Percentiles rank a stretch among this genome's conserved stretches.
Conservation (phyloP, 2,113 vertebrate genomes). For the Equus quagga region DNA sequence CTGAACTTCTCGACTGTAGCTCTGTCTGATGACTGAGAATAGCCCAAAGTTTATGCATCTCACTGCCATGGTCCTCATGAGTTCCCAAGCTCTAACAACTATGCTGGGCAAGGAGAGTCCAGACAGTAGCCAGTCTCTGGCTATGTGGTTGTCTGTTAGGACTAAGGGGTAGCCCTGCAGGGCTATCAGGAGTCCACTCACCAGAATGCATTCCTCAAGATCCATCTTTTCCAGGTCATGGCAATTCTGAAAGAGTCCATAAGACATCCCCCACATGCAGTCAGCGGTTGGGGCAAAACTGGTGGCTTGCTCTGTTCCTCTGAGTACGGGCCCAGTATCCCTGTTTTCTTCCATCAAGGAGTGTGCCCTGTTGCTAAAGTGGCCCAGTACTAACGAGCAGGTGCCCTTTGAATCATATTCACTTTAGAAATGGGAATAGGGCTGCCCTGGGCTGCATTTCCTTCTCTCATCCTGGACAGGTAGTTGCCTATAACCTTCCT, state of each 20-base stretch:
- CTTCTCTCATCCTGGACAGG: background rate
- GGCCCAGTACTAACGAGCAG: background rate
- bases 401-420: background rate
- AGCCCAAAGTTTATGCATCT: fast-evolving
- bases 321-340: background rate
- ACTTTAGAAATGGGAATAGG: background rate
- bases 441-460: background rate
- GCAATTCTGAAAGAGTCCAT: conserved; percentile 90
- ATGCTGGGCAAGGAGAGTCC: fast-evolving
- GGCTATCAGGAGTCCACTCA: conserved; percentile 83
- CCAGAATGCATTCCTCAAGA: conserved; percentile 96
- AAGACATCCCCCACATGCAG: conserved; percentile 12
- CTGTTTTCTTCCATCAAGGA: background rate
- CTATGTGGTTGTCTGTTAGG: too few species aligned
- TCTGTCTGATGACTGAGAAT: background rate
- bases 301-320: background rate
- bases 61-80: background rate
- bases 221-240: conserved; percentile 98
- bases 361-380: background rate
- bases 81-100: background rate
- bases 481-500: background rate
- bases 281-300: background rate
- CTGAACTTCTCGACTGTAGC: background rate
- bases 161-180: background rate
- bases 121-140: fast-evolving